Evolutionary conservation across 2,888 invertebrate genomes (phyloP).

Genomic region (Spatulosminthurus flaviceps): DNA sequence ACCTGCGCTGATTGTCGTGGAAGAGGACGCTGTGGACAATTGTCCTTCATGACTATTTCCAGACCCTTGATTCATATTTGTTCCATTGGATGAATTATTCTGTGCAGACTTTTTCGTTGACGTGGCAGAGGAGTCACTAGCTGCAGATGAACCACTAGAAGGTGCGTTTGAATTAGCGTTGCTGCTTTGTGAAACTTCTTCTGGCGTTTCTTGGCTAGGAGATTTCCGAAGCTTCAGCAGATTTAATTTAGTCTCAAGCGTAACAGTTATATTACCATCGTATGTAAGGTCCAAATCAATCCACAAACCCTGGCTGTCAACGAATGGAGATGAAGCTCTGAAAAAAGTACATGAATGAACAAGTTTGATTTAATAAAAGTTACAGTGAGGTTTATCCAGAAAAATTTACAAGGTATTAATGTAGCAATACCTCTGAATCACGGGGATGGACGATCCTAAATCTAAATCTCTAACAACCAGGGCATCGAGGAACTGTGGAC

Average conservation of each 20-base stretch:
- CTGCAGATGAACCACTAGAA: too few species aligned
- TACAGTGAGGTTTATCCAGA: background rate
- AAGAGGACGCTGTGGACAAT: background rate
- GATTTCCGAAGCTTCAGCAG: constrained; percentile 74
- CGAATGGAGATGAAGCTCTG: constrained; percentile 73
- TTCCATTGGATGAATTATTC: too few species aligned
- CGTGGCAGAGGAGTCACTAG: too few species aligned
- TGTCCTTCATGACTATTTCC: background rate
- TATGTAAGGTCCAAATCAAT: constrained; percentile 84
- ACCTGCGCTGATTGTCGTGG: constrained; percentile 7
- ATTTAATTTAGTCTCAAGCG: constrained; percentile 88
- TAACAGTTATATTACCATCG: constrained; percentile 80
- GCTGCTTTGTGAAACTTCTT: constrained; percentile 41
- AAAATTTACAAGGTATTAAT: background rate
- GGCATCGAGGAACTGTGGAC: constrained; percentile 89
- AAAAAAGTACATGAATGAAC: too few species aligned
- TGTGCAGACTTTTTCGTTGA: too few species aligned
- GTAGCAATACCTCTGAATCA: constrained; percentile 68
- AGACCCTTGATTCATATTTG: background rate
- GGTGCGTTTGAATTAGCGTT: background rate
- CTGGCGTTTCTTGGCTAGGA: constrained; percentile 58
- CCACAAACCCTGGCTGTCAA: constrained; percentile 88
- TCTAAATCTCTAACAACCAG: constrained; percentile 79
- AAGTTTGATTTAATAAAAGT: background rate
- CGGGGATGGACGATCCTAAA: constrained; percentile 76